These are phyloP conservation scores for Oreocharis arfaki DNA, from an alignment of 2,113 vertebrate species.

Conservation along the genomic window DNA sequence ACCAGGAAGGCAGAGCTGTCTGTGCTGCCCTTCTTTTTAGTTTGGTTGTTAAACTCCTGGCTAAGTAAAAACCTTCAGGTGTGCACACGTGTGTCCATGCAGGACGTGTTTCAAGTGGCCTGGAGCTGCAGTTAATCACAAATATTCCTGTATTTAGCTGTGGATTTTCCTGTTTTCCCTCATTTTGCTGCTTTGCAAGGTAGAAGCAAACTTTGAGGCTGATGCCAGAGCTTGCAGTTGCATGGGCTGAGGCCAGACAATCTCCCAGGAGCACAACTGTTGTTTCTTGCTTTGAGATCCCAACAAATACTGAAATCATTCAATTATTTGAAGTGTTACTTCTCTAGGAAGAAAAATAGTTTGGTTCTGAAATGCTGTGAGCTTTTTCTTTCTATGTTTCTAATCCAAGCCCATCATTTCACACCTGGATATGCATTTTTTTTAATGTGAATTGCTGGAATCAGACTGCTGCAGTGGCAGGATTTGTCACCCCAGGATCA, in stretches of 20 bases:
- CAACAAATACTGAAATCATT: not conserved
- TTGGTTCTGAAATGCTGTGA: not conserved
- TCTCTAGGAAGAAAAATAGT: not conserved
- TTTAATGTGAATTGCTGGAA: not conserved
- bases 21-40: not conserved
- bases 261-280: not conserved
- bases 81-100: not conserved
- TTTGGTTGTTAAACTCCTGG: not conserved
- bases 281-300: not conserved
- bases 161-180: not conserved
- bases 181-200: not conserved
- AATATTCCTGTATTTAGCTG: not conserved
- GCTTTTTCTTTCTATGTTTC: not conserved
- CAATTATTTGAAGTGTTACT: not conserved
- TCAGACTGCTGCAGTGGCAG: not conserved
- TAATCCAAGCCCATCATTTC: not conserved
- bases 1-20: not conserved
- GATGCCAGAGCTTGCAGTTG: not conserved
- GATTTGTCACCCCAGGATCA: slow-evolving; percentile 26
- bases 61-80: not conserved
- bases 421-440: rapidly evolving
- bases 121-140: not conserved
- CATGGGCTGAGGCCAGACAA: not conserved
- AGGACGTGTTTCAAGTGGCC: not conserved
- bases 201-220: not conserved